Percentiles rank a stretch among this genome's conserved stretches.
Conservation (phyloP, 2,113 vertebrate genomes). For the Toxostoma redivivum region DNA sequence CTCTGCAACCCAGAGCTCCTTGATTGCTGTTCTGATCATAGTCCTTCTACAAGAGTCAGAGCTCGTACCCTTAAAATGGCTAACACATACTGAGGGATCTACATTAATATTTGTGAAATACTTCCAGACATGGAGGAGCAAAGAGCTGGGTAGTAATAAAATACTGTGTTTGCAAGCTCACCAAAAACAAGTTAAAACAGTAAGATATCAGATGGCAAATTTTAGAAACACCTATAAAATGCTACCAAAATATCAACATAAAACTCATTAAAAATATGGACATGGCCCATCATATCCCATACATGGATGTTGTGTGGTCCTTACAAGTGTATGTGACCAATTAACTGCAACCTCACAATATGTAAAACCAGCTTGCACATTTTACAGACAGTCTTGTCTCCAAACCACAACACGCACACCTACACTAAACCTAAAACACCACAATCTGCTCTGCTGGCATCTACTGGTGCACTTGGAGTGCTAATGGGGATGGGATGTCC, state of each 20-base stretch:
- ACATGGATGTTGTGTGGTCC: neutral
- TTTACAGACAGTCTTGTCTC: neutral
- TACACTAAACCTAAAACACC: neutral
- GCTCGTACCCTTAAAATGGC: neutral
- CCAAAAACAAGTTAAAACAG: neutral
- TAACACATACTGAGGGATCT: neutral
- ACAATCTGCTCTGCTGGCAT: neutral
- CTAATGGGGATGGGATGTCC: neutral
- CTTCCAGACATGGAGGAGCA: neutral
- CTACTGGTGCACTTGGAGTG: neutral
- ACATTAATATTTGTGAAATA: neutral
- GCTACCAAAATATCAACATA: neutral
- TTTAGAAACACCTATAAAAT: neutral
- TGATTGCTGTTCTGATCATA: fast-evolving
- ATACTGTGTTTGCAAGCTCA: neutral
- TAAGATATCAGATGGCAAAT: neutral
- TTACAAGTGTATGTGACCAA: fast-evolving
- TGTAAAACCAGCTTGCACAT: neutral
- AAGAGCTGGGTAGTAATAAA: neutral
- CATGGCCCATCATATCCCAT: neutral
- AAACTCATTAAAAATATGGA: neutral
- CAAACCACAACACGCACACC: neutral
- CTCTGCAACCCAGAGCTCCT: neutral
- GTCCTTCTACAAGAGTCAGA: neutral
- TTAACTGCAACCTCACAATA: neutral